Evolutionary conservation across 2,888 invertebrate species (phyloP).

Genomic region (Diploptera punctata): DNA sequence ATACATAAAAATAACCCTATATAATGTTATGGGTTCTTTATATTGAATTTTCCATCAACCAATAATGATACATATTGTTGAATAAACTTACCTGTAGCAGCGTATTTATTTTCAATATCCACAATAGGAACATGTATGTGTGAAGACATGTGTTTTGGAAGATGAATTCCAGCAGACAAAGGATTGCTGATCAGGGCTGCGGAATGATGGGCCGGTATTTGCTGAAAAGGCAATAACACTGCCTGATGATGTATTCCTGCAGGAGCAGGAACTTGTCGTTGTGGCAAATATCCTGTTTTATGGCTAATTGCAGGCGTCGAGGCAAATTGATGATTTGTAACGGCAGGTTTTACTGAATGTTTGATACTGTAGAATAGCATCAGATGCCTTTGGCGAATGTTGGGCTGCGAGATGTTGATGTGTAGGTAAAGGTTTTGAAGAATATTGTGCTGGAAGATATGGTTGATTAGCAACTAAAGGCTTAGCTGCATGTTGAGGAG

Average conservation of each 20-base stretch:
- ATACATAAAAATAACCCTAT: too few relatives aligned
- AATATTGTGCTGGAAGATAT: neutral
- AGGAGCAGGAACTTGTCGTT: neutral
- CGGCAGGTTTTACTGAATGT: too few relatives aligned
- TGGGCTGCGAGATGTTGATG: neutral
- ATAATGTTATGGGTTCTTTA: too few relatives aligned
- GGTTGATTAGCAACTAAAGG: neutral
- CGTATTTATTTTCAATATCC: conserved; percentile 10
- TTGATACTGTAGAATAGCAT: too few relatives aligned
- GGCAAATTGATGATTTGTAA: too few relatives aligned
- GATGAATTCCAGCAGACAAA: neutral
- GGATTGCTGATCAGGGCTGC: too few relatives aligned
- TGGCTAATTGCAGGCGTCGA: too few relatives aligned
- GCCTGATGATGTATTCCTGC: too few relatives aligned
- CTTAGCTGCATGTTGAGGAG: neutral
- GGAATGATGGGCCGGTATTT: too few relatives aligned
- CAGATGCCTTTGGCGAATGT: too few relatives aligned
- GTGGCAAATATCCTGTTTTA: too few relatives aligned
- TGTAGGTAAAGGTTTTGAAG: neutral
- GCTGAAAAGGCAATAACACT: too few relatives aligned
- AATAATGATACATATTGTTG: neutral
- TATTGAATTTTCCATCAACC: neutral
- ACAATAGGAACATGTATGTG: conserved; percentile 4
- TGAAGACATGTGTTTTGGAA: neutral
- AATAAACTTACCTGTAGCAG: conserved; percentile 13